Evolutionary conservation across 2,888 invertebrate species (phyloP).

Genomic region (Phoenoteleia sp.): DNA sequence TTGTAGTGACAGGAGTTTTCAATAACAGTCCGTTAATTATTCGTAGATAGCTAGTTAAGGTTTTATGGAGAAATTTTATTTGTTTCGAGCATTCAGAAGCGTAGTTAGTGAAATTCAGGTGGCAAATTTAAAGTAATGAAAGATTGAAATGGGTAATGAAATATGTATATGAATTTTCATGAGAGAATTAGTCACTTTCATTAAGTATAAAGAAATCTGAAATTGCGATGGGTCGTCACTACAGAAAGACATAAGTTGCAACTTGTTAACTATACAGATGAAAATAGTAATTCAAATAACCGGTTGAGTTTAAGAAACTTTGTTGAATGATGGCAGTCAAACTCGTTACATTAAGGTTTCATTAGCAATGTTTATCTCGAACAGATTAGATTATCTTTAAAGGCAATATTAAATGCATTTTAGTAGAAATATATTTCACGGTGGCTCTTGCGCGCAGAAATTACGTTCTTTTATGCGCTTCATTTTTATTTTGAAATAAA

Average conservation of each 20-base stretch:
- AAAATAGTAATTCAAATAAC: slow-evolving; percentile 37
- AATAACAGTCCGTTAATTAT: neutral
- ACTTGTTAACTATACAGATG: slow-evolving; percentile 16
- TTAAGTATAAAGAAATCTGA: slow-evolving; percentile 20
- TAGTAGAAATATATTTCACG: no score
- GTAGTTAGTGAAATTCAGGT: neutral
- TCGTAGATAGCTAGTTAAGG: no score
- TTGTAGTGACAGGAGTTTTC: neutral
- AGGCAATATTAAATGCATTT: no score
- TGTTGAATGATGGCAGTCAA: slow-evolving; percentile 9
- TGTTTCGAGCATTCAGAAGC: no score
- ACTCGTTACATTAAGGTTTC: slow-evolving; percentile 19
- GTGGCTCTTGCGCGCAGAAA: no score
- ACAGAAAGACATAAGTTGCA: slow-evolving; percentile 18
- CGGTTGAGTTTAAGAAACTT: slow-evolving; percentile 48
- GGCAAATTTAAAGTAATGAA: neutral
- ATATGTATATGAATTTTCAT: neutral
- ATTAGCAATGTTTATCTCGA: slow-evolving; percentile 17
- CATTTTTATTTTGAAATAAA: no score
- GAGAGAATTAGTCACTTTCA: slow-evolving; percentile 7
- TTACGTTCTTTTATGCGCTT: no score
- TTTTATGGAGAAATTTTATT: no score
- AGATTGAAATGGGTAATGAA: neutral
- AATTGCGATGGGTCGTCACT: slow-evolving; percentile 8
- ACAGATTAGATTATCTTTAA: slow-evolving; percentile 1